These are phyloP conservation scores for Xyrichtys novacula DNA, from an alignment of 2,797 vertebrate species.

Conservation along the genomic window DNA sequence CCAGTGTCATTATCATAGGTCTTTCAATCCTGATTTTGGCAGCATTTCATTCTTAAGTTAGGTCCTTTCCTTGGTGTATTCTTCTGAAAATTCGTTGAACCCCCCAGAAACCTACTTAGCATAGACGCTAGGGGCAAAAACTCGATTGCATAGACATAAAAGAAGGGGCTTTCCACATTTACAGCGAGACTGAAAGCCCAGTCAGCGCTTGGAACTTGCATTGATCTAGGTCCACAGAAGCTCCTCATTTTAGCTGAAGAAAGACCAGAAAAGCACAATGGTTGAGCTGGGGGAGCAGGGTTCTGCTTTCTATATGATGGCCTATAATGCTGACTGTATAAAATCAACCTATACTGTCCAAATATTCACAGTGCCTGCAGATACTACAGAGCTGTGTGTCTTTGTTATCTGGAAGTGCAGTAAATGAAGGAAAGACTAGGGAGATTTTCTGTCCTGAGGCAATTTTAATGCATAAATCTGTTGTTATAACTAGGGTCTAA, in stretches of 20 bases:
- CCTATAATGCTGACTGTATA: conserved; percentile 39
- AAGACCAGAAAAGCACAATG: conserved; percentile 27
- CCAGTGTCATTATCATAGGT: background rate
- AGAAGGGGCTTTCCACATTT: conserved; percentile 41
- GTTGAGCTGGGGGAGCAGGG: conserved; percentile 23
- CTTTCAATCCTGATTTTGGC: conserved; percentile 9
- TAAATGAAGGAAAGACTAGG: conserved; percentile 18
- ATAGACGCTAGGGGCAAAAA: conserved; percentile 33
- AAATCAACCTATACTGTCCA: conserved; percentile 24
- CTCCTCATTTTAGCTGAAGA: conserved; percentile 13
- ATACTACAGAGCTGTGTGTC: conserved; percentile 1
- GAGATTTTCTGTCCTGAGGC: conserved; percentile 12
- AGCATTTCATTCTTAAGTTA: conserved; percentile 9
- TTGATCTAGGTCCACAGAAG: conserved; percentile 38
- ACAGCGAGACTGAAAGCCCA: conserved; percentile 41
- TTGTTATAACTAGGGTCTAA: conserved; percentile 2
- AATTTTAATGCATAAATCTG: conserved; percentile 2
- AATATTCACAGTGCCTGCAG: conserved; percentile 29
- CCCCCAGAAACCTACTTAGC: conserved; percentile 35
- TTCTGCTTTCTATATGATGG: conserved; percentile 36
- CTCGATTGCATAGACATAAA: conserved; percentile 39
- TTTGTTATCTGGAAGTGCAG: conserved; percentile 19
- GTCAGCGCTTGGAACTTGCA: conserved; percentile 50
- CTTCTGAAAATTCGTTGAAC: conserved; percentile 34
- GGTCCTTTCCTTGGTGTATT: conserved; percentile 18